Percentiles rank a stretch among this genome's conserved stretches.
These are phyloP conservation scores for Typhlomys cinereus DNA, from an alignment of 2,113 vertebrate genomes.

Conservation along the genomic window DNA sequence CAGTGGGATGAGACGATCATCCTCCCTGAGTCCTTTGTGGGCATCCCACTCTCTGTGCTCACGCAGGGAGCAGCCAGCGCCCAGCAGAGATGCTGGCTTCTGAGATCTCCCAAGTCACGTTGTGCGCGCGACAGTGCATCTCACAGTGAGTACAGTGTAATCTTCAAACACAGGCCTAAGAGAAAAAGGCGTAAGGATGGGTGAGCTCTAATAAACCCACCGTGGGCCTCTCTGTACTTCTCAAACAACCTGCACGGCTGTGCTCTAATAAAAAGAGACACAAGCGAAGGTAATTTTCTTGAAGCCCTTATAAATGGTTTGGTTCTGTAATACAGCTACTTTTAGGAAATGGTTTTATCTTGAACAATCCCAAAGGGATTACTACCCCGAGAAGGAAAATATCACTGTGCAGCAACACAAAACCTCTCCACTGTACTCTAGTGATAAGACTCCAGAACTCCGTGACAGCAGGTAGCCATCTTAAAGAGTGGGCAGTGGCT, in stretches of 20 bases:
- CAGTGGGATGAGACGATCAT: not conserved
- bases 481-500: conserved; percentile 37
- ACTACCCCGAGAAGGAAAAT: conserved; percentile 41
- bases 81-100: not conserved
- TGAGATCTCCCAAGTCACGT: not conserved
- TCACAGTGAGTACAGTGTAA: not conserved
- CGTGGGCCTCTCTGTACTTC: not conserved
- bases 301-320: conserved; percentile 55
- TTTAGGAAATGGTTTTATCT: conserved; percentile 73
- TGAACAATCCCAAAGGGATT: conserved; percentile 61
- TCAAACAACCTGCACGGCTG: not conserved
- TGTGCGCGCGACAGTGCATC: not conserved
- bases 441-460: not conserved
- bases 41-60: accelerated
- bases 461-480: conserved; percentile 40
- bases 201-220: not conserved
- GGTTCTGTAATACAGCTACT: conserved; percentile 43
- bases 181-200: not conserved
- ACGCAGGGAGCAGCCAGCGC: not conserved
- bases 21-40: not conserved
- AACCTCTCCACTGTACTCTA: not conserved
- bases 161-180: not conserved
- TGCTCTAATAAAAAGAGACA: not conserved
- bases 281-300: conserved; percentile 52
- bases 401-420: not conserved